These are phyloP conservation scores for Microcebus tavaratra DNA, from an alignment of 2,113 vertebrate species.

Conservation along the genomic window DNA sequence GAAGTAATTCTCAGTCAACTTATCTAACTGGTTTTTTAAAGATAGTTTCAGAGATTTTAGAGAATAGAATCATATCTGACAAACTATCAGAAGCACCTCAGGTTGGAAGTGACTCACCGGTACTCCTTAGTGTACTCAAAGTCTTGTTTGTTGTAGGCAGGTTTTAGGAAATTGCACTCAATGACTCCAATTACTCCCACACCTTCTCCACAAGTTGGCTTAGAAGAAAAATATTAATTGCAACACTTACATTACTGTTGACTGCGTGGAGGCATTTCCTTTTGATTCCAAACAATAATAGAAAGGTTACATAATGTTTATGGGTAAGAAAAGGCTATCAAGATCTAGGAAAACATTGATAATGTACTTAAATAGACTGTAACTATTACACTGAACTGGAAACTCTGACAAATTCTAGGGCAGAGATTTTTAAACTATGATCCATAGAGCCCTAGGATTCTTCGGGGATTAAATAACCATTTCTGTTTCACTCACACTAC, in stretches of 20 bases:
- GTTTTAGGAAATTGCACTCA: conserved; percentile 90
- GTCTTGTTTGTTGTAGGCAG: conserved; percentile 90
- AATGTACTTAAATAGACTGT: background rate
- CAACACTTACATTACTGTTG: conserved; percentile 57
- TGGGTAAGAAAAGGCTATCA: conserved; percentile 14
- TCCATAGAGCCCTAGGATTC: background rate
- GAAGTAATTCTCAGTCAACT: conserved; percentile 48
- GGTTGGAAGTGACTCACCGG: conserved; percentile 78
- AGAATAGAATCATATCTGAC: conserved; percentile 14
- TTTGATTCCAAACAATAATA: conserved; percentile 57
- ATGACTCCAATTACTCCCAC: conserved; percentile 89
- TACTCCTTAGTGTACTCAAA: conserved; percentile 92
- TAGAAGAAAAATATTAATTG: conserved; percentile 75
- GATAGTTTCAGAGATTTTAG: background rate
- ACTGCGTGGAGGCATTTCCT: conserved; percentile 46
- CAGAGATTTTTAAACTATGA: conserved; percentile 34
- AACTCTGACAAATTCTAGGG: conserved; percentile 12
- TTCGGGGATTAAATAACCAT: background rate
- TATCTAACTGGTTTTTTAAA: background rate
- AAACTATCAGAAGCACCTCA: conserved; percentile 34
- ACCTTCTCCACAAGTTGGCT: conserved; percentile 84
- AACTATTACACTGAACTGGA: conserved; percentile 40
- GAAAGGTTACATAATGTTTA: conserved; percentile 46
- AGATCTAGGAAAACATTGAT: conserved; percentile 41
- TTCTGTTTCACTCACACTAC: background rate